These are phyloP conservation scores for Epinephelus moara DNA, from an alignment of 2,113 vertebrate species.

Conservation along the genomic window DNA sequence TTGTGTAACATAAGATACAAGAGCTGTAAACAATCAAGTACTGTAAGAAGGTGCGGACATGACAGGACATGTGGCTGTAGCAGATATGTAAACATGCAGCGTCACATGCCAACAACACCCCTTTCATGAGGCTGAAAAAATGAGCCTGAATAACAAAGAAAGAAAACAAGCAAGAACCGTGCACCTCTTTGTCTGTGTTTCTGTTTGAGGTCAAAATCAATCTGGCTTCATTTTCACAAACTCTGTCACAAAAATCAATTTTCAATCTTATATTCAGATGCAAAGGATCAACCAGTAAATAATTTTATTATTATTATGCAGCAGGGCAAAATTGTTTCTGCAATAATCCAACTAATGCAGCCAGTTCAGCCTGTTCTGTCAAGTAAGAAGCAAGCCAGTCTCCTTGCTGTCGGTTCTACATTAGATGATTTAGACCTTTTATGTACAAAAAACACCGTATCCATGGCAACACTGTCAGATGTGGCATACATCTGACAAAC, in stretches of 20 bases:
- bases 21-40: not conserved
- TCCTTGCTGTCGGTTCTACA: not conserved
- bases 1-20: not conserved
- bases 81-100: conserved; percentile 14
- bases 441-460: conserved; percentile 15
- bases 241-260: not conserved
- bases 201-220: not conserved
- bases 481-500: not conserved
- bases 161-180: not conserved
- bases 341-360: not conserved
- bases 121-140: not conserved
- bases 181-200: not conserved
- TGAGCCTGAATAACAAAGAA: not conserved
- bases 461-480: conserved; percentile 14
- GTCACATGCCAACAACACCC: not conserved
- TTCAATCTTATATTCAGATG: not conserved
- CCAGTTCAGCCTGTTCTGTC: not conserved
- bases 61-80: conserved; percentile 17
- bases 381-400: not conserved
- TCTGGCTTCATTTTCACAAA: not conserved
- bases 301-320: not conserved
- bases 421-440: conserved; percentile 4
- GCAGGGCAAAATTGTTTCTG: not conserved
- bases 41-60: conserved; percentile 1
- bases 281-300: not conserved